These are phyloP conservation scores for Vulpes vulpes DNA, from an alignment of 2,113 vertebrate species.

Conservation along the genomic window DNA sequence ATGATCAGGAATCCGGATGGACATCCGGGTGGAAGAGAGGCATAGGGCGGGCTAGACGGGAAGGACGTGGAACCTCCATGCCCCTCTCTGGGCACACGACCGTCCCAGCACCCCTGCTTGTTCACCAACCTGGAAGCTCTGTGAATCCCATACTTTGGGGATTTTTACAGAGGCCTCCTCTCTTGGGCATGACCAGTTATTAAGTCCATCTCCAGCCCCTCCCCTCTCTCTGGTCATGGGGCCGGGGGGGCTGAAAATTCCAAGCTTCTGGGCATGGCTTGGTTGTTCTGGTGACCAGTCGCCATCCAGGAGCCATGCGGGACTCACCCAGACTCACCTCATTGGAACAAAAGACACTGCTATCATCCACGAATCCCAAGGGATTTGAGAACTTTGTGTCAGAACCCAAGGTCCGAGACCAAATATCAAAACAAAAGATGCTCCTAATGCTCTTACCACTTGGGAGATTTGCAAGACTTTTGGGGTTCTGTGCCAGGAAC, in stretches of 20 bases:
- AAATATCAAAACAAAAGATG: not conserved
- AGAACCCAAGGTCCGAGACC: not conserved
- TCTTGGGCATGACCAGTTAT: not conserved
- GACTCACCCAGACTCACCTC: not conserved
- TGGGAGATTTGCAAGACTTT: not conserved
- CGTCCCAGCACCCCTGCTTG: rapidly evolving
- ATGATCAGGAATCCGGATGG: not conserved
- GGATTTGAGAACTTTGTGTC: not conserved
- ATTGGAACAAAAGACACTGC: not conserved
- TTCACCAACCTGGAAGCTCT: not conserved
- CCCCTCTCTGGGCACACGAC: not conserved
- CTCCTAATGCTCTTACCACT: not conserved
- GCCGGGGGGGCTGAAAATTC: not conserved
- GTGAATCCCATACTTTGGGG: not conserved
- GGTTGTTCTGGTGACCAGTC: not conserved
- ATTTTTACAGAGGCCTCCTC: not conserved
- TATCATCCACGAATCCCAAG: not conserved
- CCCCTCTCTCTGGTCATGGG: not conserved
- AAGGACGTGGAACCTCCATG: rapidly evolving
- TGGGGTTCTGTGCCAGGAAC: not conserved
- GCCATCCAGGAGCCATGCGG: not conserved
- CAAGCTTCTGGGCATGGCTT: not conserved
- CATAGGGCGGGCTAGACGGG: not conserved
- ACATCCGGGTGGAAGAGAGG: not conserved
- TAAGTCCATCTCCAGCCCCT: not conserved